These are phyloP conservation scores for Mirounga angustirostris DNA, from an alignment of 2,113 vertebrate species.

Conservation along the genomic window DNA sequence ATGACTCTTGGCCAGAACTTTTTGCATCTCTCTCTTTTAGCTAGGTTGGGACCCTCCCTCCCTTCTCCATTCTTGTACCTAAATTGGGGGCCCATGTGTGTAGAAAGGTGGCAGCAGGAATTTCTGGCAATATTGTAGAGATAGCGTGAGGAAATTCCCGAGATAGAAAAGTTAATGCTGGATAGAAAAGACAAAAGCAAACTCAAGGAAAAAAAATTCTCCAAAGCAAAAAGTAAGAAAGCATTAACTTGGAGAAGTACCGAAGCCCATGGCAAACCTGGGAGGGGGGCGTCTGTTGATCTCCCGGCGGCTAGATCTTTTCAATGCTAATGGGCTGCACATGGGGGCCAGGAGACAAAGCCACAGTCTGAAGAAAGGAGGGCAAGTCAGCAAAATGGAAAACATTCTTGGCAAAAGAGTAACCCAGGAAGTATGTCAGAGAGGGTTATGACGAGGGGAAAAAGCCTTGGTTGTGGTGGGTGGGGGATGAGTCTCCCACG, in stretches of 20 bases:
- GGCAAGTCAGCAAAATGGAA: background rate
- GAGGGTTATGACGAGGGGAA: background rate
- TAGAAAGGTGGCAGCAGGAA: background rate
- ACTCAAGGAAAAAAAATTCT: background rate
- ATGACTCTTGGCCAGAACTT: background rate
- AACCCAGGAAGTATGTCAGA: background rate
- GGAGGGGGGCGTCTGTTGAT: background rate
- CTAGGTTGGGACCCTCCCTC: background rate
- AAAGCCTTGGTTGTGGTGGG: background rate
- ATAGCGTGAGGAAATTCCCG: background rate
- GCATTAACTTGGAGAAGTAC: background rate
- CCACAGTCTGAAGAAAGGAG: background rate
- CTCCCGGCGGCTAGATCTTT: background rate
- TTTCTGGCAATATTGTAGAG: background rate
- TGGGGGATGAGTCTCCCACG: background rate
- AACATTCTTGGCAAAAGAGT: background rate
- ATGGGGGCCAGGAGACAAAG: background rate
- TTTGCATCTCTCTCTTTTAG: slow-evolving; percentile 4
- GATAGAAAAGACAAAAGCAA: background rate
- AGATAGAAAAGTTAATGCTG: slow-evolving; percentile 16
- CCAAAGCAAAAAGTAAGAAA: background rate
- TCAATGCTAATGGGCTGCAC: background rate
- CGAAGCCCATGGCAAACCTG: background rate
- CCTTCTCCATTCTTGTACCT: background rate
- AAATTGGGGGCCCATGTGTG: background rate